These are phyloP conservation scores for Poeciliopsis turneri DNA, from an alignment of 2,797 vertebrate species.

Conservation along the genomic window DNA sequence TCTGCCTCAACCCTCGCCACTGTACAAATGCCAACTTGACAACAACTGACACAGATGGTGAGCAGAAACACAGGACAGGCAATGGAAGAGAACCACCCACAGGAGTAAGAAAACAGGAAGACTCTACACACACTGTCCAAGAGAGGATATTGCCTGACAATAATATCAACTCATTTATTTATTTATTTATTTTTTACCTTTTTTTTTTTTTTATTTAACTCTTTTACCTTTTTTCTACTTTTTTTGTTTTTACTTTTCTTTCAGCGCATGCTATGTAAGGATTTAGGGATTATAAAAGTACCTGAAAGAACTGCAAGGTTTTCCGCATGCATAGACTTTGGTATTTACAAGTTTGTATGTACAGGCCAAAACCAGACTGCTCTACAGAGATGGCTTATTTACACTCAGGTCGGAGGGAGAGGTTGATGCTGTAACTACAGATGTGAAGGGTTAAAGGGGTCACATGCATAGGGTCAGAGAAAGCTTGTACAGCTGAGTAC, in stretches of 20 bases:
- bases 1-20: slow-evolving; percentile 82
- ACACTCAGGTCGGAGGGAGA: slow-evolving; percentile 72
- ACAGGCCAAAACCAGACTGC: slow-evolving; percentile 79
- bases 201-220: slow-evolving; percentile 61
- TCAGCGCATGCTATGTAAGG: slow-evolving; percentile 89
- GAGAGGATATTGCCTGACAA: slow-evolving; percentile 73
- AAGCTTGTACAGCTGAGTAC: slow-evolving; percentile 53
- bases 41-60: slow-evolving; percentile 78
- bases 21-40: slow-evolving; percentile 75
- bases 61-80: slow-evolving; percentile 80
- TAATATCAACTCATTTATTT: slow-evolving; percentile 73
- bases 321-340: slow-evolving; percentile 93
- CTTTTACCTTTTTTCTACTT: slow-evolving; percentile 68
- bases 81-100: slow-evolving; percentile 80
- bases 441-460: slow-evolving; percentile 53
- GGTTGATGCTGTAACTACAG: slow-evolving; percentile 70
- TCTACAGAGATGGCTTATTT: slow-evolving; percentile 79
- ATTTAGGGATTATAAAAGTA: slow-evolving; percentile 96
- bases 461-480: slow-evolving; percentile 72
- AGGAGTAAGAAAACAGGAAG: slow-evolving; percentile 80
- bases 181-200: too few relatives aligned
- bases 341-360: slow-evolving; percentile 89
- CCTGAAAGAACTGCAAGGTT: slow-evolving; percentile 95
- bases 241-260: slow-evolving; percentile 68
- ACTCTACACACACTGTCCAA: slow-evolving; percentile 77